These are phyloP conservation scores for Steinernema feltiae DNA, from an alignment of 1,140 invertebrate genomes.

Conservation along the genomic window DNA sequence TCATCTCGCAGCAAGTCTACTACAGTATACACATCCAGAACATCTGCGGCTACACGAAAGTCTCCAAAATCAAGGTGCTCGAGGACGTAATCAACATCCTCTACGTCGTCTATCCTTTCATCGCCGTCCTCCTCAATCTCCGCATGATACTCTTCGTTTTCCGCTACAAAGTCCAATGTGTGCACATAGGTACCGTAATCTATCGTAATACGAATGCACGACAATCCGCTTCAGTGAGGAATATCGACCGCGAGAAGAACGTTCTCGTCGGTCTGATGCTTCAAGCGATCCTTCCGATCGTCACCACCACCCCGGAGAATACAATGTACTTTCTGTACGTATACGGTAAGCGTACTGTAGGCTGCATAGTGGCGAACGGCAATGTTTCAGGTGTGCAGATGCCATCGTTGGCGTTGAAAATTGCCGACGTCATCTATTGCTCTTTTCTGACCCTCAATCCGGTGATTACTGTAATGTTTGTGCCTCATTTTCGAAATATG, in stretches of 20 bases:
- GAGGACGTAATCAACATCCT: not conserved
- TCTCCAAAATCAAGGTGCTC: not conserved
- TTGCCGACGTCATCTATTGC: not conserved
- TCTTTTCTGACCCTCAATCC: not conserved
- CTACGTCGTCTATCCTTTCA: not conserved
- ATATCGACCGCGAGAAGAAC: not conserved
- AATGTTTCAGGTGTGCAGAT: not conserved
- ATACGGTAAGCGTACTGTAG: not conserved
- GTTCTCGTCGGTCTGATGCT: not conserved
- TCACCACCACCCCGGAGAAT: not conserved
- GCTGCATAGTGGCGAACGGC: not conserved
- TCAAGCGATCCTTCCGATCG: not conserved
- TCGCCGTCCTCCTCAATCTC: conserved; percentile 5
- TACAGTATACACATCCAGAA: not conserved
- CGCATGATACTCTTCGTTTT: not conserved
- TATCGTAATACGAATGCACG: not conserved
- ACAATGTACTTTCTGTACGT: conserved; percentile 5
- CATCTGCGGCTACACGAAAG: conserved; percentile 13
- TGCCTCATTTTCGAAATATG: not conserved
- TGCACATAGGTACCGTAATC: not conserved
- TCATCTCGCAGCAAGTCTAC: conserved; percentile 1
- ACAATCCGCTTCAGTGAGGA: not conserved
- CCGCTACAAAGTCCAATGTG: not conserved
- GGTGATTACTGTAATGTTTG: not conserved
- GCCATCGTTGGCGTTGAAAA: not conserved